These are phyloP conservation scores for Lepidocolaptes lacrymiger DNA, from an alignment of 2,797 vertebrate species.

Conservation along the genomic window DNA sequence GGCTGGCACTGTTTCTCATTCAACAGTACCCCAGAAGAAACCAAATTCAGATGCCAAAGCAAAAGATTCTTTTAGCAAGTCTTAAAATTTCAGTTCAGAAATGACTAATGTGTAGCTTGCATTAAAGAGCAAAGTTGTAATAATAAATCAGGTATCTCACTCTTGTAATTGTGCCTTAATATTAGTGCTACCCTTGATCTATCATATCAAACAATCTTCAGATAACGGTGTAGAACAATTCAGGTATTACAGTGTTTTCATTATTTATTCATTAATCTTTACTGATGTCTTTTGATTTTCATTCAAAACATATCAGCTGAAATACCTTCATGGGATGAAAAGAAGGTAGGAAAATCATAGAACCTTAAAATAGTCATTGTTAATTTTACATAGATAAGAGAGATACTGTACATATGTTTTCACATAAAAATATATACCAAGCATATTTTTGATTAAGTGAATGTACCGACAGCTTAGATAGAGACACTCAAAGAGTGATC, in stretches of 20 bases:
- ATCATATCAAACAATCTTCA: background rate
- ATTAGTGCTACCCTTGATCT: background rate
- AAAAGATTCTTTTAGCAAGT: background rate
- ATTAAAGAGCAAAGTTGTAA: background rate
- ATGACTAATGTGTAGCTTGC: accelerated
- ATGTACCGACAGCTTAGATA: background rate
- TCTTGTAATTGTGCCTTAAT: background rate
- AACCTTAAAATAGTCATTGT: background rate
- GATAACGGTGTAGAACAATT: background rate
- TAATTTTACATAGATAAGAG: background rate
- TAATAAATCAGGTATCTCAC: background rate
- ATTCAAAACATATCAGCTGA: background rate
- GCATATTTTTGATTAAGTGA: background rate
- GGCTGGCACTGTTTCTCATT: background rate
- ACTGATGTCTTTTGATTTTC: background rate
- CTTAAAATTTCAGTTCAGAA: background rate
- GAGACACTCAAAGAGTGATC: background rate
- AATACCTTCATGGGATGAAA: background rate
- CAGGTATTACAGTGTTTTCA: background rate
- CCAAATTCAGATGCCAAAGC: background rate
- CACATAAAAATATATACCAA: background rate
- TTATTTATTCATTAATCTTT: background rate
- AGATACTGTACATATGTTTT: background rate
- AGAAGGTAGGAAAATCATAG: background rate
- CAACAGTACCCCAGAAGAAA: background rate